Percentiles rank a stretch among this genome's conserved stretches.
phyloP scores from a whole-genome alignment of 1,140 invertebrate genomes.

The Drosophila aff. region DNA sequence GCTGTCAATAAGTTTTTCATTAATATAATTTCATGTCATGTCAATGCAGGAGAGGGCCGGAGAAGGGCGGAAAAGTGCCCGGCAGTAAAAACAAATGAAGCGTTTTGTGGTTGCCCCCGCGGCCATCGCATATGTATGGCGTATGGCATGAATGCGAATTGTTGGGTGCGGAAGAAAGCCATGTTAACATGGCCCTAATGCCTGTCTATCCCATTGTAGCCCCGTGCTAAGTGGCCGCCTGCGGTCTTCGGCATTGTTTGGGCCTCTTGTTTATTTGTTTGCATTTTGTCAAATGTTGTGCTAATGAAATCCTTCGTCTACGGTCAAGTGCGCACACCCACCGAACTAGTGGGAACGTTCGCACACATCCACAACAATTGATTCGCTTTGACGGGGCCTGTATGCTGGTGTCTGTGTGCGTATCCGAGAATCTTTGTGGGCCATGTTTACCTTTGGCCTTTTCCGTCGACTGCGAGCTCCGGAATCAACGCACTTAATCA shows the following conservation, averaged over 20 bases:
- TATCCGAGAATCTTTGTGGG: conserved; percentile 34
- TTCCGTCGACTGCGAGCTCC: conserved; percentile 22
- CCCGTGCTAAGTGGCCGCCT: conserved; percentile 68
- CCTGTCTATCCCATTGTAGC: conserved; percentile 52
- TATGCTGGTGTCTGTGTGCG: conserved; percentile 1
- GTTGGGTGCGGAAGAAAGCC: conserved; percentile 51
- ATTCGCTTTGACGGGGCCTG: conserved; percentile 47
- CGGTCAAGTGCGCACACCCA: conserved; percentile 68
- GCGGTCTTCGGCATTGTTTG: conserved; percentile 62
- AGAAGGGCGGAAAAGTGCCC: conserved; percentile 19
- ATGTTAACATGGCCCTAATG: conserved; percentile 77
- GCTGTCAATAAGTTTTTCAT: conserved; percentile 83
- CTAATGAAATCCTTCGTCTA: conserved; percentile 77
- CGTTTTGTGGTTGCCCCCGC: conserved; percentile 52
- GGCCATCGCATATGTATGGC: conserved; percentile 1
- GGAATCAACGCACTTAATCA: conserved; percentile 77
- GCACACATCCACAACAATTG: conserved; percentile 56
- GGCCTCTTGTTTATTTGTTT: conserved; percentile 60
- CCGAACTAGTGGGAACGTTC: conserved; percentile 10
- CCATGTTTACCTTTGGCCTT: conserved; percentile 42
- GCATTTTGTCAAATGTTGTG: conserved; percentile 80
- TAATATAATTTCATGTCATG: conserved; percentile 80
- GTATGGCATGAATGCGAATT: conserved; percentile 34
- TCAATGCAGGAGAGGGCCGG: conserved; percentile 46
- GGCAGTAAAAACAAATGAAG: conserved; percentile 77